Evolutionary conservation across 2,888 invertebrate species (phyloP), one percentile per base, ranked within the genome.

Genomic region (Caenorhabditis sp.): DNA sequence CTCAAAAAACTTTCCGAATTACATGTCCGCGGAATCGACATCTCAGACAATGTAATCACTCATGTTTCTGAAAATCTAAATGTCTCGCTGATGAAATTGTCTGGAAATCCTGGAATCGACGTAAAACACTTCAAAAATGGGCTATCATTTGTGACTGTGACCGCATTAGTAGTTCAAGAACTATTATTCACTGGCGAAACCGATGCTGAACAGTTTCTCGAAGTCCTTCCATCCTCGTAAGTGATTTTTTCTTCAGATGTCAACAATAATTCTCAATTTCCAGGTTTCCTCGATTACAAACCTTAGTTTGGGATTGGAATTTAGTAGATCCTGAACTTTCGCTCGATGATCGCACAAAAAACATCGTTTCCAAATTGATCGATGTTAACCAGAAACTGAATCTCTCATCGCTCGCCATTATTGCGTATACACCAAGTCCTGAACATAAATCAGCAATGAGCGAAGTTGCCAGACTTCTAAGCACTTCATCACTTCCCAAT

Each of bases 251-350:
- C 20, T 21, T 56, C 10, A 14, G 10, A 56, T 31, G 31, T 31
- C 31, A 31, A 10, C 31, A 10, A 7, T 31, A 31, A 58, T 17
- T 43, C n/a, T 43, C 23, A 43, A 1, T 43, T 54, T 52, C 56
- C 27, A 78, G 76, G 17, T 81, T 81, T 38, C 78, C 81, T 1
- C 65, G 72, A 12, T 64, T 81, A 23, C 52, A 67, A 36, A 65
- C 74, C 0, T 69, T 81, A 1, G 54, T 78, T 21, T 79, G 70
- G 66, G 81, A 81, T 56, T 81, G 81, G 81, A 79, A 77, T 21
- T 62, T 77, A 38, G 81, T 81, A 20, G 81, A 81, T 54, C 78
- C 81, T 4, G 70, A 67, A 12, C 54, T 79, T 8, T 61, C 66
- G 8, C 49, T 62, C 17, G 72, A 81, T 50, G 67, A 74, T 4